A percentile compares a stretch with the other conserved stretches of the same genome.
These are phyloP conservation scores for Enteromius afrohamiltoni DNA, from an alignment of 2,797 vertebrate species.

Conservation along the genomic window DNA sequence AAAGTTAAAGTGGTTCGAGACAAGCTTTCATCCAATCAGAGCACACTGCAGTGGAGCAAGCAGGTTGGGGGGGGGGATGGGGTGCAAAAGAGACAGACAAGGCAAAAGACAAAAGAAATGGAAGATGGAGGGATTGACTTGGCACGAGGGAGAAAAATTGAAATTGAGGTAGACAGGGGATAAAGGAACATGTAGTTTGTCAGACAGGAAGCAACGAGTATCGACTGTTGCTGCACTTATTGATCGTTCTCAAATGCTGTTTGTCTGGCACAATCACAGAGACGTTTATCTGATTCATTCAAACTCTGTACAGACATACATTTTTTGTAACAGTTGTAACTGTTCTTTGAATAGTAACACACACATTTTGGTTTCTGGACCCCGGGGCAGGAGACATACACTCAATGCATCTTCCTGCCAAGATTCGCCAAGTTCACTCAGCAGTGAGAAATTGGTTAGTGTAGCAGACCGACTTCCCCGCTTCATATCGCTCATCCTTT, in stretches of 20 bases:
- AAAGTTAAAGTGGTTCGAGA: conserved; percentile 72
- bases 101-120: conserved; percentile 42
- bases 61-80: conserved; percentile 61
- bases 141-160: conserved; percentile 16
- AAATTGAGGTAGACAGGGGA: neutral
- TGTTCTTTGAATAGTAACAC: conserved; percentile 26
- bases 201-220: conserved; percentile 14
- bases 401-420: conserved; percentile 18
- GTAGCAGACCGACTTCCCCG: conserved; percentile 26
- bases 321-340: conserved; percentile 15
- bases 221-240: conserved; percentile 37
- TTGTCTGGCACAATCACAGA: conserved; percentile 25
- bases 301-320: conserved; percentile 1
- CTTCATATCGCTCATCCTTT: conserved; percentile 36
- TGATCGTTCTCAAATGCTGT: conserved; percentile 41
- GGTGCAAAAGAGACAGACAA: conserved; percentile 31
- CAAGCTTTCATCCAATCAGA: conserved; percentile 71
- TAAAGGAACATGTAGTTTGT: conserved; percentile 11
- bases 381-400: conserved; percentile 21
- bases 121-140: conserved; percentile 28
- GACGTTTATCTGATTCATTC: conserved; percentile 4
- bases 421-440: conserved; percentile 31
- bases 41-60: conserved; percentile 75
- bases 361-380: conserved; percentile 34
- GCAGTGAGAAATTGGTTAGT: conserved; percentile 43